Base-by-base conservation (phyloP, 2,797 vertebrate species). In the Melanogrammus aeglefinus region DNA sequence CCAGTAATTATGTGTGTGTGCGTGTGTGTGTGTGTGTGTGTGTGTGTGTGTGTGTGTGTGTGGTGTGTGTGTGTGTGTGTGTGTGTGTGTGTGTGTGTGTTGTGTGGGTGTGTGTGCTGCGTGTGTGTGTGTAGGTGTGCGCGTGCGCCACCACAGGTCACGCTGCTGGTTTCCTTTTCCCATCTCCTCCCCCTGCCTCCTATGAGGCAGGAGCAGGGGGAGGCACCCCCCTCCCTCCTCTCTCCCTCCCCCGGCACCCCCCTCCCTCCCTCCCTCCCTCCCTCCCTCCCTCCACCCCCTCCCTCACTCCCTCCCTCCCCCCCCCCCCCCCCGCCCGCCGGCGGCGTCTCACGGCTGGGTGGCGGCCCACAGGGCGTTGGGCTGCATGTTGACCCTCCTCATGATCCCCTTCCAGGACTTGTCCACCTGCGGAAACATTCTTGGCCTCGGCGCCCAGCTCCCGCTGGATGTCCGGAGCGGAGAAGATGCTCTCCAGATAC, bases 371-470 rank as follows among this genome's bases (percentile, higher is more conserved):
- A 96, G 85, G 4, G 94, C 94, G 16, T 94, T 96, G n/a, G 94
- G 95, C 73, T 94, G 87, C 69, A 85, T 88, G 63, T 95, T 95
- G 77, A 96, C 93, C 84, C 91, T 95, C 75, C 92, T 90, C 95
- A 95, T 96, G 73, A 96, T 93, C 81, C 95, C 92, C 82, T 96
- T 97, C 96, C 95, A 97, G 8, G 94, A 95, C 80, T 95, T 97
- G 87, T 95, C 95, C 78, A 96, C 95, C 81, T 96, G 92, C 75
- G 94, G 85, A 87, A 97, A 97, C 94, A 95, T 95, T n/a, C 87
- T 95, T 96, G 72, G 95, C 92, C 89, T 97, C 95, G 3, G 91
- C 91, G 13, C 95, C 94, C 44, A 97, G 85, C 86, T 95, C 95
- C 63, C 94, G 94, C 85, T 95, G 93, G 83, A 96, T 96, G 84